Base-by-base conservation (phyloP, 2,888 invertebrate species). In the Xestoiulus laeticollis region DNA sequence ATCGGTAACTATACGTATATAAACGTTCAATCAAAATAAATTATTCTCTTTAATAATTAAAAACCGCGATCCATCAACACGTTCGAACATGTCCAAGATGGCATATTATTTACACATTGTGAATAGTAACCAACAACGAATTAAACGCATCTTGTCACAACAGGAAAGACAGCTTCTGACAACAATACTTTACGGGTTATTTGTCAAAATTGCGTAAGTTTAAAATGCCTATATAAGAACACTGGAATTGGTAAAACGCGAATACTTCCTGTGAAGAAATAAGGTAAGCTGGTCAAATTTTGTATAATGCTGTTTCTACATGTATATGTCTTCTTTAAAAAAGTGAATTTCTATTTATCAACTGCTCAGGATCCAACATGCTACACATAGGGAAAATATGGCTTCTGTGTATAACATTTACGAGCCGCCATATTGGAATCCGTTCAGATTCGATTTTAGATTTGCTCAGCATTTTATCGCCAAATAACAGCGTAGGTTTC, bases 101-200 rank as follows among this genome's bases (percentile, higher is more conserved):
- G n/a, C 68, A n/a, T 22, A 68, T 22, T 68, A 22, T 68, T 26
- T 68, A 68, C 68, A 26, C 22, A 68, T n/a, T 68, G 38, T 38
- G n/a, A 68, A 68, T 68, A 22, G 68, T 68, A 68, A 68, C 68
- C 68, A 68, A 68, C 68, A 68, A 68, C 68, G 26, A 22, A 68
- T 68, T 68, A 68, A 22, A 26, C 68, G 22, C 26, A 68, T 68
- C 26, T 68, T 68, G 68, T 68, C 68, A 68, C 22, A 68, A 68
- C 68, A 68, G 68, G 68, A 6, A 22, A 8, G 38, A 68, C 68
- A 68, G 22, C 22, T 12, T 68, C 19, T 68, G 26, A 68, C 68
- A 5, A 68, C 22, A 68, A 26, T 68, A 1, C 14, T 48, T 26
- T n/a, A 4, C 26, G 1, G 6, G 8, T 68, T 26, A 68, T 68